Percentiles rank a stretch among this genome's conserved stretches.
These are phyloP conservation scores for Abramis brama DNA, from an alignment of 2,113 vertebrate genomes.

Conservation along the genomic window DNA sequence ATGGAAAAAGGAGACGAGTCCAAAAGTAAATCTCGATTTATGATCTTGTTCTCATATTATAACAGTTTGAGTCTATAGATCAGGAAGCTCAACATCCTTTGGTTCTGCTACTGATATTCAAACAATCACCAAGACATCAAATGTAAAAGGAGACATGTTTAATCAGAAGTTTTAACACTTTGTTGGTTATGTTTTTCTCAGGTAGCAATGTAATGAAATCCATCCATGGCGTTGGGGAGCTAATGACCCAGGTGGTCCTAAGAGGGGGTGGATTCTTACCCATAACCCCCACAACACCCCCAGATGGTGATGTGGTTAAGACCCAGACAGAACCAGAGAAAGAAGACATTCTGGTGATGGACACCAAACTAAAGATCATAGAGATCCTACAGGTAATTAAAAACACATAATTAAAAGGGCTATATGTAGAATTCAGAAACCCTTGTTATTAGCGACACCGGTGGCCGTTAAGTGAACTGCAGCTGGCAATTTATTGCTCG, in stretches of 20 bases:
- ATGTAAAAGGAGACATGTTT: not conserved
- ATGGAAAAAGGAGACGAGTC: slow-evolving; percentile 92
- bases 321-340: slow-evolving; percentile 89
- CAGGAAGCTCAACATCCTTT: not conserved
- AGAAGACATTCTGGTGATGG: slow-evolving; percentile 99
- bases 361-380: slow-evolving; percentile 97
- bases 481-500: no score
- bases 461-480: no score
- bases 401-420: not conserved
- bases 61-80: not conserved
- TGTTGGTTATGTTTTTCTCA: slow-evolving; percentile 58
- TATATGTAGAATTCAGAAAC: no score
- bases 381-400: slow-evolving; percentile 94
- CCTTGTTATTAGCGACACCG: no score
- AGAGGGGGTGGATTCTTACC: slow-evolving; percentile 92
- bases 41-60: not conserved
- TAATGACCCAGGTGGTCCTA: slow-evolving; percentile 98
- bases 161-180: not conserved
- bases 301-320: slow-evolving; percentile 91
- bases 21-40: slow-evolving; percentile 79
- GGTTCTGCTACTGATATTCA: not conserved
- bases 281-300: slow-evolving; percentile 83
- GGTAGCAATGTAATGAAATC: slow-evolving; percentile 98
- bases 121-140: not conserved
- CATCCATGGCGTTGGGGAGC: slow-evolving; percentile 95